These are phyloP conservation scores for Otus sunia DNA, from an alignment of 2,113 vertebrate species.

Conservation along the genomic window DNA sequence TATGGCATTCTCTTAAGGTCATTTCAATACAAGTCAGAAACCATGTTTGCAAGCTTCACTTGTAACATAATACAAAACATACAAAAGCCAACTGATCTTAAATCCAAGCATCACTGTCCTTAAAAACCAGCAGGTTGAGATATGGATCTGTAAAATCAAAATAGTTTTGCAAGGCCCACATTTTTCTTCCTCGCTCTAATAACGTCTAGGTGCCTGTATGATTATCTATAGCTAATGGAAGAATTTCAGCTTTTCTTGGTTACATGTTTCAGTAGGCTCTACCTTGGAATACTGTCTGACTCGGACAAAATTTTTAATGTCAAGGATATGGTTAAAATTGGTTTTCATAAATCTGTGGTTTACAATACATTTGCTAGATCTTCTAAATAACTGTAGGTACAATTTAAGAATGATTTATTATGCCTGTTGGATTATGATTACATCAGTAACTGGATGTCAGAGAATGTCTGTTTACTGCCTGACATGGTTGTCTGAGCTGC, in stretches of 20 bases:
- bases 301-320: neutral
- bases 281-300: neutral
- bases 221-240: neutral
- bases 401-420: neutral
- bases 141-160: neutral
- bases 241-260: neutral
- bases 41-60: neutral
- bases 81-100: neutral
- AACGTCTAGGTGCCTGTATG: fast-evolving
- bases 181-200: neutral
- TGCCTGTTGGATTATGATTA: neutral
- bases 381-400: neutral
- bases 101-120: neutral
- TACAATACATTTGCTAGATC: neutral
- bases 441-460: neutral
- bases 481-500: neutral
- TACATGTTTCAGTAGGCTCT: neutral
- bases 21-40: neutral
- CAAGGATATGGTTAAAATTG: neutral
- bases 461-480: neutral
- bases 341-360: neutral
- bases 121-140: neutral
- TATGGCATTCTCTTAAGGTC: neutral
- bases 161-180: neutral
- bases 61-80: neutral